phyloP scores from a whole-genome alignment of 2,113 vertebrate species.

The Muntiacus reevesi region DNA sequence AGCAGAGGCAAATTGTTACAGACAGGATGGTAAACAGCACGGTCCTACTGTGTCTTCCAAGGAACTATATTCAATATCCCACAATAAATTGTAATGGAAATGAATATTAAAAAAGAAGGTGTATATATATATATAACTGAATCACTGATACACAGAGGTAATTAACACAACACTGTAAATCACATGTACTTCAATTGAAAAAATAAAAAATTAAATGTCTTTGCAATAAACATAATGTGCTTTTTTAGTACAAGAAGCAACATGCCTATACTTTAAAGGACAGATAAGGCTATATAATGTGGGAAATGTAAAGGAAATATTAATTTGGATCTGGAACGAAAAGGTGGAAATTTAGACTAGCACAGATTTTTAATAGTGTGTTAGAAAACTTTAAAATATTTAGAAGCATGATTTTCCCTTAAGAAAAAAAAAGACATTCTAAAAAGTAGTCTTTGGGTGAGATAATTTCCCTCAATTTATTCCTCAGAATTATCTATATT shows the following conservation, averaged over 20 bases:
- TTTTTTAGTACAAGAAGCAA: background rate
- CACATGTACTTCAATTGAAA: background rate
- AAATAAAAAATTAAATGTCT: background rate
- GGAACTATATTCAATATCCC: background rate
- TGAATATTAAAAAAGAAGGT: background rate
- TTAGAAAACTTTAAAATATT: background rate
- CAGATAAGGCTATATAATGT: background rate
- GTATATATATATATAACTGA: background rate
- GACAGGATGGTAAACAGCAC: background rate
- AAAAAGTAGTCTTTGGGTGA: background rate
- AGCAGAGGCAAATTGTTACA: background rate
- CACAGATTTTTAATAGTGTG: background rate
- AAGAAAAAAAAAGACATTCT: background rate
- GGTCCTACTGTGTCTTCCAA: background rate
- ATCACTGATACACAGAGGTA: background rate
- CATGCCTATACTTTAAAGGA: background rate
- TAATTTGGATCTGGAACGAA: background rate
- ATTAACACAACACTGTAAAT: background rate
- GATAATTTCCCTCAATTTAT: background rate
- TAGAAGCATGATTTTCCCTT: background rate
- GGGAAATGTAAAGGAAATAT: background rate
- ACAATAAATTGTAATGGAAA: background rate
- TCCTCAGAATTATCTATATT: background rate
- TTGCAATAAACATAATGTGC: background rate
- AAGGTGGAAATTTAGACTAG: background rate